Conservation (phyloP, 2,888 invertebrate genomes). For the Ophion slaviceki region DNA sequence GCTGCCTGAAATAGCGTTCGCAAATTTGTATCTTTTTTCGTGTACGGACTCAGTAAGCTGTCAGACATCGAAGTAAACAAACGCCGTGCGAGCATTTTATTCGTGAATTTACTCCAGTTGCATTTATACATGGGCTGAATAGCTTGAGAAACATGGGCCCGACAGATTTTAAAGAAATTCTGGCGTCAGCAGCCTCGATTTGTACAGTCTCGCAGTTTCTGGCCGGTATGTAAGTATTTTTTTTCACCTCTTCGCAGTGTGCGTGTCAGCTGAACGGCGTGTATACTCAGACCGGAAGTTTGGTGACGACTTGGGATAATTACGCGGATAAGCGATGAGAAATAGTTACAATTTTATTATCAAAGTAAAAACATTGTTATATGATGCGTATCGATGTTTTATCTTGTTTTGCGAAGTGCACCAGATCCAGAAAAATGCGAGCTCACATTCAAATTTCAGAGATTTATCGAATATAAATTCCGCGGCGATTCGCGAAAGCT, state of each 20-base stretch:
- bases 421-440: background rate
- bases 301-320: too few relatives aligned
- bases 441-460: background rate
- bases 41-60: background rate
- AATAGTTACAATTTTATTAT: too few relatives aligned
- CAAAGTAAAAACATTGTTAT: too few relatives aligned
- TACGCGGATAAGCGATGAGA: too few relatives aligned
- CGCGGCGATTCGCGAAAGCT: slow-evolving; percentile 18
- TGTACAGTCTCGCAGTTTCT: slow-evolving; percentile 93
- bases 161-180: slow-evolving; percentile 82
- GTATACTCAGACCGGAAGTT: too few relatives aligned
- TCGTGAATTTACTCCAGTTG: background rate
- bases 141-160: slow-evolving; percentile 77
- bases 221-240: slow-evolving; percentile 91
- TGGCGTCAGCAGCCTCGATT: slow-evolving; percentile 88
- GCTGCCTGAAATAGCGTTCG: slow-evolving; percentile 1
- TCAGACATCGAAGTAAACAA: background rate
- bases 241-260: background rate
- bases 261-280: too few relatives aligned
- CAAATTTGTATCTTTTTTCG: background rate
- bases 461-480: slow-evolving; percentile 8
- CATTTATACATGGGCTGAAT: background rate
- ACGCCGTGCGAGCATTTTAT: background rate
- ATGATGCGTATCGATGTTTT: background rate
- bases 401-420: background rate